These are phyloP conservation scores for Polylopha cassiicola DNA, from an alignment of 2,888 invertebrate species.

Conservation along the genomic window DNA sequence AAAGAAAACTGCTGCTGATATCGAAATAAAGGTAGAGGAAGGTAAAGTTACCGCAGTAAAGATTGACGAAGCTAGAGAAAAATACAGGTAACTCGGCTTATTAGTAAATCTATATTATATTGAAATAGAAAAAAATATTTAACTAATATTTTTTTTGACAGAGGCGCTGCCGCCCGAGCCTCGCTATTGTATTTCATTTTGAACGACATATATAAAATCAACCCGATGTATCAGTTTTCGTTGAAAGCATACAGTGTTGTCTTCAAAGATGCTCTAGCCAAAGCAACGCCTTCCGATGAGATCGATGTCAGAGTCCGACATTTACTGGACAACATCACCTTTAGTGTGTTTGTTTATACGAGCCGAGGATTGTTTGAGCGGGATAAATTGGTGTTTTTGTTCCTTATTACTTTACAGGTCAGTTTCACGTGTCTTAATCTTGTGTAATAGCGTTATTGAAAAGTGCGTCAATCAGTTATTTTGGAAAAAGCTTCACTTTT, in stretches of 20 bases:
- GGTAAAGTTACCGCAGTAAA: constrained; percentile 90
- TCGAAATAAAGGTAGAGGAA: constrained; percentile 90
- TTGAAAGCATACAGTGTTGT: constrained; percentile 95
- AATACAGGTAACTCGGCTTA: constrained; percentile 78
- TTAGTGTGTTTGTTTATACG: constrained; percentile 91
- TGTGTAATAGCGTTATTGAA: no score
- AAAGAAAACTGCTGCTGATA: constrained; percentile 94
- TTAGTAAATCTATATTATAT: background rate
- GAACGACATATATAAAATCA: constrained; percentile 93
- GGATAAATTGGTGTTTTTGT: constrained; percentile 93
- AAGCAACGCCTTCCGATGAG: constrained; percentile 82
- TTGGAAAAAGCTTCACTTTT: no score
- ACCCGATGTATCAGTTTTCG: constrained; percentile 97
- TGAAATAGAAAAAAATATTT: background rate
- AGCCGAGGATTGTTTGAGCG: constrained; percentile 93
- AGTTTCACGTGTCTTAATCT: no score
- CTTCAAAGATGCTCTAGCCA: constrained; percentile 88
- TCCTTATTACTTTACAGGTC: constrained; percentile 90
- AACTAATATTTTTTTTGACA: constrained; percentile 31
- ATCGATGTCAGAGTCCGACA: constrained; percentile 84
- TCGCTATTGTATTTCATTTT: constrained; percentile 95
- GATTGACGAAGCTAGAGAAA: constrained; percentile 94
- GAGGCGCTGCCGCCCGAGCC: constrained; percentile 89
- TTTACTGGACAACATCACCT: constrained; percentile 92
- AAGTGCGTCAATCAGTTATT: no score